Evolutionary conservation across 2,888 invertebrate genomes (phyloP), one percentile per base, ranked within the genome.

Genomic region (Sphecodes monilicornis): DNA sequence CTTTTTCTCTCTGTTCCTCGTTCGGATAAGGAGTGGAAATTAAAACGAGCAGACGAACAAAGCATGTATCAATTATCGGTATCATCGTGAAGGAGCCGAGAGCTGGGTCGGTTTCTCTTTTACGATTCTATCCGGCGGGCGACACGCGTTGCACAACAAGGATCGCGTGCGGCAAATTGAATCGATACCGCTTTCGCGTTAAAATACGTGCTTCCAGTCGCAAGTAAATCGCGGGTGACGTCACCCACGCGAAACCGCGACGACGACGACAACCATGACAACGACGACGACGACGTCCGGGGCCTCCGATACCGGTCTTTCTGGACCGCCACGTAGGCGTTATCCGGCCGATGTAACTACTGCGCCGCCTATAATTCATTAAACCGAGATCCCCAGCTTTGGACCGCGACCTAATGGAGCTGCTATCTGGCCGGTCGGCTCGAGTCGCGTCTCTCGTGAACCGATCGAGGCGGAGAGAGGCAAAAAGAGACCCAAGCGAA

Each of bases 351-450:
- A 85, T 87, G 84, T 84, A 86, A 88, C 88, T 86, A 88, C 85
- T 72, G 82, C 85, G 87, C 82, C 86, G 83, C 74, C 78, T 82
- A 86, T 88, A 89, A 90, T 90, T 90, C 86, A 86, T 89, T 90
- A 90, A 87, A 83, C 78, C 80, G 80, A 81, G 85, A 86, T 87
- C 86, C 84, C 76, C 72, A 81, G 70, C 78, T n/a, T 80, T 86
- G 32, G 82, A 71, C 22, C 76, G 46, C 70, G 78, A 73, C 76
- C 84, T 79, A 85, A 85, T 83, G 82, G 88, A 84, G 80, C 82
- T 80, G 78, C 88, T 82, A 85, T 89, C 87, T 78, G 75, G 74
- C 36, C 43, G 85, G 70, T 76, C 73, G 80, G 77, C 70, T 57
- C 72, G 76, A 60, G 71, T 32, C 54, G 76, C 76, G 68, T 79